Evolutionary conservation across 2,888 invertebrate species (phyloP).

Genomic region (Dicyrtomina minuta): DNA sequence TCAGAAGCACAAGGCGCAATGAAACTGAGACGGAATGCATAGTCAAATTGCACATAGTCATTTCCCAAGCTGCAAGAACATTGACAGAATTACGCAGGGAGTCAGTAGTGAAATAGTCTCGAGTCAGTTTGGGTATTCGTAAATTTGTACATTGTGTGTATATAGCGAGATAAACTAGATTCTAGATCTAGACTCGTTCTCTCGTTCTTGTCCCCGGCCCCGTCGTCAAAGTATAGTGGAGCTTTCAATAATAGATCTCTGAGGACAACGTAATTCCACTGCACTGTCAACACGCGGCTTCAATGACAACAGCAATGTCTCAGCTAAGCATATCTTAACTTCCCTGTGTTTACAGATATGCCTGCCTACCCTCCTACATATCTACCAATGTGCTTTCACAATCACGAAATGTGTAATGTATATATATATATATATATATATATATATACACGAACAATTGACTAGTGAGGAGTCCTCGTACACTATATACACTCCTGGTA

Average conservation of each 20-base stretch:
- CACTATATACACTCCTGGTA: no score
- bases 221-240: background rate
- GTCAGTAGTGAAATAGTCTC: no score
- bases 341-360: background rate
- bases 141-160: background rate
- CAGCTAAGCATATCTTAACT: no score
- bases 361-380: background rate
- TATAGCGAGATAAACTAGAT: background rate
- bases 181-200: no score
- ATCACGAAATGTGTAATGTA: background rate
- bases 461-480: no score
- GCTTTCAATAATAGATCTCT: constrained; percentile 2
- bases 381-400: background rate
- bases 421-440: background rate
- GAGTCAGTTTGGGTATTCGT: background rate
- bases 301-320: constrained; percentile 1
- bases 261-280: constrained; percentile 14
- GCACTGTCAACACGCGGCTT: constrained; percentile 16
- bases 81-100: no score
- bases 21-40: no score
- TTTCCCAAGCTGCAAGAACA: no score
- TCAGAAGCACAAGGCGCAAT: no score
- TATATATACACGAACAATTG: background rate
- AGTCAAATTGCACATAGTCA: no score
- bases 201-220: no score